Conservation (phyloP, 2,888 invertebrate species). For the Melinopterus prodromus region DNA sequence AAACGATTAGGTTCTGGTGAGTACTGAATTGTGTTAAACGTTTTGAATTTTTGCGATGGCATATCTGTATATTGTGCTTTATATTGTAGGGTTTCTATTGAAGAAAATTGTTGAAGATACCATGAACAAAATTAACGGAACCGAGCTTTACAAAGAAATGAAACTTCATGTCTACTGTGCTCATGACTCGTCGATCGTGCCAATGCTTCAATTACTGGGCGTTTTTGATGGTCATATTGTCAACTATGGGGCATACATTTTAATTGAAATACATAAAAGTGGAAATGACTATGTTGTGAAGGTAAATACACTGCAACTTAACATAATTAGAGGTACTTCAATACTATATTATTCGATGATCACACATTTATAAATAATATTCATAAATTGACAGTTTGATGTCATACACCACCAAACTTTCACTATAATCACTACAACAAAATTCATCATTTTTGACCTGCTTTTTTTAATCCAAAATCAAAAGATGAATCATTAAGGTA, state of each 20-base stretch:
- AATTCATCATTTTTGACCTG: no score
- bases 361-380: no score
- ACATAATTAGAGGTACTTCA: no score
- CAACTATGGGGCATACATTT: slow-evolving; percentile 21
- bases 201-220: slow-evolving; percentile 18
- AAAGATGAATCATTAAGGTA: no score
- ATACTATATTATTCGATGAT: no score
- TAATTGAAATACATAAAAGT: slow-evolving; percentile 25
- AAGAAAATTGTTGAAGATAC: slow-evolving; percentile 24
- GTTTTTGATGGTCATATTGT: not conserved
- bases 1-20: slow-evolving; percentile 7
- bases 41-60: not conserved
- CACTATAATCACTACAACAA: no score
- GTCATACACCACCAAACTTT: no score
- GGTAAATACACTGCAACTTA: not conserved
- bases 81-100: slow-evolving; percentile 16
- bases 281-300: slow-evolving; percentile 13
- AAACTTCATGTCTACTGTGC: slow-evolving; percentile 29
- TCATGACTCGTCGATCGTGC: slow-evolving; percentile 17
- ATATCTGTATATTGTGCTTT: no score
- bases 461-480: no score
- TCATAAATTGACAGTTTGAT: no score
- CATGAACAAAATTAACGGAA: slow-evolving; percentile 6
- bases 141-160: slow-evolving; percentile 17
- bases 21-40: no score